These are phyloP conservation scores for Origma solitaria DNA, from an alignment of 2,113 vertebrate genomes.

Conservation along the genomic window DNA sequence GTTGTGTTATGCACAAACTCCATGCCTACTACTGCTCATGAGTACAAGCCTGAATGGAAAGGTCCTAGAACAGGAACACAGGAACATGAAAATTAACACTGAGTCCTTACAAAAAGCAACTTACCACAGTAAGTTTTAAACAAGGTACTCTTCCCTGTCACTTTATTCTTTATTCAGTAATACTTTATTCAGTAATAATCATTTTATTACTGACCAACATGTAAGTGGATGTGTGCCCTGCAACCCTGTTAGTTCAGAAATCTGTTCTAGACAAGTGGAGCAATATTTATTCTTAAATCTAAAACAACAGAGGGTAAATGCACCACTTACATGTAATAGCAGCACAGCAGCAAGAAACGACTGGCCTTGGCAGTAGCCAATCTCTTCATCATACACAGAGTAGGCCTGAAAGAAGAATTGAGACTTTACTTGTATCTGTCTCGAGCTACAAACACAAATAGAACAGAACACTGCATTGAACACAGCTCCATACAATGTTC, in stretches of 20 bases:
- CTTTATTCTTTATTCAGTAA: too few relatives aligned
- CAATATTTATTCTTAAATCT: background rate
- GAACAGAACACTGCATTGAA: background rate
- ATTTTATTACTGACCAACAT: background rate
- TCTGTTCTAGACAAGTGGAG: background rate
- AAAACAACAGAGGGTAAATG: background rate
- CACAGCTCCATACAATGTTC: background rate
- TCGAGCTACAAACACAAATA: background rate
- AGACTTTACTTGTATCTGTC: background rate
- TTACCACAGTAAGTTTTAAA: background rate
- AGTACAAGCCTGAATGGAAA: background rate
- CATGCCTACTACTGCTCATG: background rate
- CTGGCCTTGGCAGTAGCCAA: constrained; percentile 98
- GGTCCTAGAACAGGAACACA: background rate
- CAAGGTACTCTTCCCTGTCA: background rate
- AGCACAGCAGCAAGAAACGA: constrained; percentile 98
- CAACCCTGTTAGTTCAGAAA: background rate
- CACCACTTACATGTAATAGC: constrained; percentile 89
- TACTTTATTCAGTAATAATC: too few relatives aligned
- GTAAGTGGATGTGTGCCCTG: background rate
- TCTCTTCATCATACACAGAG: constrained; percentile 98
- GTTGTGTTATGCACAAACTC: background rate
- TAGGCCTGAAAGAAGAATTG: constrained; percentile 80
- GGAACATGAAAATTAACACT: accelerated
- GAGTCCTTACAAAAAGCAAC: background rate